Evolutionary conservation across 2,113 vertebrate genomes (phyloP).

Genomic region (Otocyon megalotis): DNA sequence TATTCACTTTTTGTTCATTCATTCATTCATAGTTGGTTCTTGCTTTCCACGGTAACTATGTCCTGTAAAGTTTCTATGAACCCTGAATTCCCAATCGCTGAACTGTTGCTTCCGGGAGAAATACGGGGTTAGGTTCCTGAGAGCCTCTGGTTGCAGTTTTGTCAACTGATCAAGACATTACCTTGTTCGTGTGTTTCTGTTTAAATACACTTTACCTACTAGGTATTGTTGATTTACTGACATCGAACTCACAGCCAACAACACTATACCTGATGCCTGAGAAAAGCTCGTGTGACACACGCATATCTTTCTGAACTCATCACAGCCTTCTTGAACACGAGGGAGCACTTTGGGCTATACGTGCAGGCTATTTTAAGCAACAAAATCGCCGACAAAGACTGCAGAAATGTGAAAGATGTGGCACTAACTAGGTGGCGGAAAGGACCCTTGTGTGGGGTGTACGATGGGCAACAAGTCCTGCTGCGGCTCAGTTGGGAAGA

Average conservation of each 20-base stretch:
- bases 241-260: background rate
- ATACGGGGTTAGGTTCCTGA: background rate
- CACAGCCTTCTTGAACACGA: background rate
- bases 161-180: background rate
- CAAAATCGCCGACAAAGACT: background rate
- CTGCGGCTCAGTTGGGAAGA: background rate
- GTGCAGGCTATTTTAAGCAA: background rate
- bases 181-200: background rate
- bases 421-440: background rate
- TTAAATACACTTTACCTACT: background rate
- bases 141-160: background rate
- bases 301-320: background rate
- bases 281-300: background rate
- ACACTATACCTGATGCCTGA: background rate
- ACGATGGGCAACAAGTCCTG: rapidly evolving
- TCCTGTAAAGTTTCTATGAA: background rate
- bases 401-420: background rate
- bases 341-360: background rate
- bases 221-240: background rate
- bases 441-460: background rate
- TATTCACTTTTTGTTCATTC: background rate
- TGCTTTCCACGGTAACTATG: background rate
- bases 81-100: background rate
- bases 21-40: background rate
- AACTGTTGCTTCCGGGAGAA: background rate